phyloP scores from a whole-genome alignment of 2,888 invertebrate species.

The Cantharis rufa region DNA sequence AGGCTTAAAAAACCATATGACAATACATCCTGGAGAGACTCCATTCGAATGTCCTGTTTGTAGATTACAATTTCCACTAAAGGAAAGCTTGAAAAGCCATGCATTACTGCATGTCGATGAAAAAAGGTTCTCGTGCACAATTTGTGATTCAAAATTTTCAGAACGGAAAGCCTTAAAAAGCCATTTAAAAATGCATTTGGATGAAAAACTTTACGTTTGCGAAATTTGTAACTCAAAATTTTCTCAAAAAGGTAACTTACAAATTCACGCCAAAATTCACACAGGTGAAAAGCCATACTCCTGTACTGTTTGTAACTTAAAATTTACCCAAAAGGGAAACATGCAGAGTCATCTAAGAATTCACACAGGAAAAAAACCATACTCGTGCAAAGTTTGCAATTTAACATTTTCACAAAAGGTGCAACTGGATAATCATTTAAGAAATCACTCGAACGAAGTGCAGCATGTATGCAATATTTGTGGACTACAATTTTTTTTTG shows the following conservation, averaged over 20 bases:
- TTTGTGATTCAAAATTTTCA: background rate
- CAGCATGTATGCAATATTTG: background rate
- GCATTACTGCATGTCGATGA: background rate
- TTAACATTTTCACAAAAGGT: background rate
- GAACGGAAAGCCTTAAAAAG: background rate
- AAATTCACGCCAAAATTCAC: background rate
- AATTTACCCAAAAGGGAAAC: background rate
- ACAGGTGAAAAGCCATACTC: background rate
- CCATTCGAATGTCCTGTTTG: background rate
- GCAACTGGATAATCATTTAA: background rate
- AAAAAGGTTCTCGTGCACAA: background rate
- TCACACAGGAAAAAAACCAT: background rate
- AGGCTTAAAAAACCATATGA: background rate
- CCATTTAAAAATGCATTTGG: background rate
- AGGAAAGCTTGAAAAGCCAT: background rate
- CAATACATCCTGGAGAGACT: background rate
- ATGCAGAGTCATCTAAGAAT: background rate
- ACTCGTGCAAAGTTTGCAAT: background rate
- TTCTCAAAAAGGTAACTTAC: background rate
- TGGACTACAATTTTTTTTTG: background rate
- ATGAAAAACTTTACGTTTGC: background rate
- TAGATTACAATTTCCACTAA: background rate
- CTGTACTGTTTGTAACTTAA: background rate
- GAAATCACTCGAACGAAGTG: background rate
- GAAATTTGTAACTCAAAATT: background rate